A percentile compares a stretch with the other conserved stretches of the same genome.
phyloP scores from a whole-genome alignment of 2,888 invertebrate genomes.

The Carcina quercana region DNA sequence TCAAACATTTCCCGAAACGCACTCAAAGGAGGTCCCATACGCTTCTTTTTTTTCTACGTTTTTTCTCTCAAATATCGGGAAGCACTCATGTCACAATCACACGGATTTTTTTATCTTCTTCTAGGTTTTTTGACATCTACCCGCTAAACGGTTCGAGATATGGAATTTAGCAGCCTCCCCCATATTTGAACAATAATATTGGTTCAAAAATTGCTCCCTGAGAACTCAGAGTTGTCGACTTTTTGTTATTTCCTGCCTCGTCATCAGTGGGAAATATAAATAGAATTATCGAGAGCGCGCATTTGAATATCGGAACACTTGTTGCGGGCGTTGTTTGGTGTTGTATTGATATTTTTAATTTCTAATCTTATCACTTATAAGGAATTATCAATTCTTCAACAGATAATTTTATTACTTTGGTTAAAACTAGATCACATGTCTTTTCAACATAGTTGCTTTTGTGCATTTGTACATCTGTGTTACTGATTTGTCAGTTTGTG shows the following conservation, averaged over 20 bases:
- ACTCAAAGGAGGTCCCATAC: slow-evolving; percentile 11
- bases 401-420: no score
- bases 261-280: slow-evolving; percentile 58
- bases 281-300: slow-evolving; percentile 36
- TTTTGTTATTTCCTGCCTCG: slow-evolving; percentile 39
- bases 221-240: slow-evolving; percentile 22
- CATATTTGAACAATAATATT: slow-evolving; percentile 51
- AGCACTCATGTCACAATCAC: slow-evolving; percentile 17
- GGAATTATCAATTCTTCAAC: no score
- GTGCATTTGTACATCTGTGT: no score
- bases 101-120: no score
- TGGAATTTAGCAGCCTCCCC: slow-evolving; percentile 65
- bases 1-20: background rate
- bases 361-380: no score
- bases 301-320: background rate
- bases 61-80: slow-evolving; percentile 7
- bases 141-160: slow-evolving; percentile 42
- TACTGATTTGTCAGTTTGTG: no score
- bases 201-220: slow-evolving; percentile 21
- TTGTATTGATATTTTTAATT: no score
- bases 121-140: slow-evolving; percentile 11
- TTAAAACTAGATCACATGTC: no score
- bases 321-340: no score
- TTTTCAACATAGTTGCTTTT: no score
- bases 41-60: slow-evolving; percentile 8